Evolutionary conservation across 2,888 invertebrate species (phyloP).

Genomic region (Ornithoptera priamus): DNA sequence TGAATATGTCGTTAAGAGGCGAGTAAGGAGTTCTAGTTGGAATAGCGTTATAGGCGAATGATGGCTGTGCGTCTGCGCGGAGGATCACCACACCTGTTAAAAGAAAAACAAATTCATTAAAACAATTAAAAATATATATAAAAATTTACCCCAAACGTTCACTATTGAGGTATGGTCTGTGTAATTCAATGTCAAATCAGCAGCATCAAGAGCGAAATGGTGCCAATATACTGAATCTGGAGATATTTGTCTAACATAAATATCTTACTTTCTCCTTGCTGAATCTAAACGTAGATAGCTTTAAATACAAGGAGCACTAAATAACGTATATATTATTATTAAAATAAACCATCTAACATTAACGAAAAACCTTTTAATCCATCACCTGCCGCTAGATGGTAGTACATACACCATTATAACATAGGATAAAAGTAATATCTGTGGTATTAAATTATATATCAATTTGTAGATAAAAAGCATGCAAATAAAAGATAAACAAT

Average conservation of each 20-base stretch:
- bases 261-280: no score
- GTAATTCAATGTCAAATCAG: no score
- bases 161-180: no score
- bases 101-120: background rate
- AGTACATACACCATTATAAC: background rate
- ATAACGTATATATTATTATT: no score
- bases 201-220: no score
- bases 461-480: background rate
- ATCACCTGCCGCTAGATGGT: slow-evolving; percentile 7
- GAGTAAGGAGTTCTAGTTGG: slow-evolving; percentile 71
- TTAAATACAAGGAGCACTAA: no score
- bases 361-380: background rate
- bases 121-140: background rate
- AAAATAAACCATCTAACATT: no score
- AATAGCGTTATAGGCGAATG: slow-evolving; percentile 69
- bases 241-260: no score
- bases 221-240: no score
- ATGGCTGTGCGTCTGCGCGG: slow-evolving; percentile 87
- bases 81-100: slow-evolving; percentile 87
- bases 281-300: no score
- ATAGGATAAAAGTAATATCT: slow-evolving; percentile 3
- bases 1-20: slow-evolving; percentile 74
- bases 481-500: no score
- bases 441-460: slow-evolving; percentile 7
- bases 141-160: no score